phyloP scores from a whole-genome alignment of 2,888 invertebrate species.

The Eristalinus aeneus region DNA sequence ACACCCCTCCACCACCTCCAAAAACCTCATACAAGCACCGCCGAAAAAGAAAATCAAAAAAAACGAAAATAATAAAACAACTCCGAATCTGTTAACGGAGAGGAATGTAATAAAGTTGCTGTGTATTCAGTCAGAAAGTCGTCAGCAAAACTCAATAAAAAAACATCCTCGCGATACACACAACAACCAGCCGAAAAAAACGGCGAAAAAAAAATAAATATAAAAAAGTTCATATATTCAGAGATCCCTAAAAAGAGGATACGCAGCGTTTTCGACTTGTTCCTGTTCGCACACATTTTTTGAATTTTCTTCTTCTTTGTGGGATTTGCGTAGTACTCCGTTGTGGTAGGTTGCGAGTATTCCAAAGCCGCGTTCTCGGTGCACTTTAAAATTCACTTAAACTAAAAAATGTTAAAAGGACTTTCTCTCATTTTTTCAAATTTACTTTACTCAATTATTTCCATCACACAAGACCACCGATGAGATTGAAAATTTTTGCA shows the following conservation, averaged over 20 bases:
- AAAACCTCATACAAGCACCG: not conserved
- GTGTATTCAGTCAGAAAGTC: constrained; percentile 4
- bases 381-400: constrained; percentile 39
- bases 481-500: too few species aligned
- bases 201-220: not conserved
- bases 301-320: constrained; percentile 5
- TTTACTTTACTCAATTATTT: constrained; percentile 25
- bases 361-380: constrained; percentile 1
- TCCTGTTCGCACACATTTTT: not conserved
- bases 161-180: not conserved
- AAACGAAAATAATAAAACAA: too few species aligned
- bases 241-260: constrained; percentile 32
- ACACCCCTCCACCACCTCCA: not conserved
- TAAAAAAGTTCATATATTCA: constrained; percentile 5
- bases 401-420: not conserved
- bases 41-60: constrained; percentile 1
- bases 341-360: constrained; percentile 34
- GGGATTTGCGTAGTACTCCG: constrained; percentile 3
- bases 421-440: constrained; percentile 10
- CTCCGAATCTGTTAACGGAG: constrained; percentile 18
- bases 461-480: not conserved
- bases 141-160: constrained; percentile 16
- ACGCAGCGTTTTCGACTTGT: not conserved
- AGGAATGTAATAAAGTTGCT: constrained; percentile 11
- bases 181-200: not conserved